phyloP scores from a whole-genome alignment of 2,888 invertebrate species.

The Papilio gigon region DNA sequence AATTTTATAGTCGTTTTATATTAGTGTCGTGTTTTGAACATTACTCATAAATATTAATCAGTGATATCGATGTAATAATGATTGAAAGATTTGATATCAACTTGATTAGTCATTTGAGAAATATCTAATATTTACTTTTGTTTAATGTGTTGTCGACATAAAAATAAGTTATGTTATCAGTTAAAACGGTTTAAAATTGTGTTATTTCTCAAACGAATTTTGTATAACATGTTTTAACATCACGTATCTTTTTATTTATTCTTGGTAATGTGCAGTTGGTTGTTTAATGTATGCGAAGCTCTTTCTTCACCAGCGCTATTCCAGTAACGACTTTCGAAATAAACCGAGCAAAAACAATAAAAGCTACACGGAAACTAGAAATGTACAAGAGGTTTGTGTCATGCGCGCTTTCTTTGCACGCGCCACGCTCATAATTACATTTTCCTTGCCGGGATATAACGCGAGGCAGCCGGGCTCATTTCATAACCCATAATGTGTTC shows the following conservation, averaged over 20 bases:
- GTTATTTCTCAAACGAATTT: not conserved
- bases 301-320: conserved; percentile 23
- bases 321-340: conserved; percentile 13
- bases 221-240: not conserved
- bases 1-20: not conserved
- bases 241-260: not conserved
- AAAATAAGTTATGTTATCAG: too few relatives aligned
- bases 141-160: not conserved
- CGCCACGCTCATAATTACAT: conserved; percentile 75
- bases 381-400: conserved; percentile 48
- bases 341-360: conserved; percentile 26
- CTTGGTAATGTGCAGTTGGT: not conserved
- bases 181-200: too few relatives aligned
- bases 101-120: not conserved
- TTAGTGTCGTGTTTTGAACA: not conserved
- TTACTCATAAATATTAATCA: conserved; percentile 10
- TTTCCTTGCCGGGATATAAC: conserved; percentile 72
- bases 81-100: not conserved
- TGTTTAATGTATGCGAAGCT: conserved; percentile 14
- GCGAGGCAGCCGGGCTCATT: conserved; percentile 75
- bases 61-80: not conserved
- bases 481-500: conserved; percentile 78
- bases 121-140: not conserved
- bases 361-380: conserved; percentile 36
- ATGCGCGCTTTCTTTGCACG: conserved; percentile 74